A percentile compares a stretch with the other conserved stretches of the same genome.
Evolutionary conservation across 2,888 invertebrate species (phyloP).

Genomic region (Zygothrica quintamaculata): DNA sequence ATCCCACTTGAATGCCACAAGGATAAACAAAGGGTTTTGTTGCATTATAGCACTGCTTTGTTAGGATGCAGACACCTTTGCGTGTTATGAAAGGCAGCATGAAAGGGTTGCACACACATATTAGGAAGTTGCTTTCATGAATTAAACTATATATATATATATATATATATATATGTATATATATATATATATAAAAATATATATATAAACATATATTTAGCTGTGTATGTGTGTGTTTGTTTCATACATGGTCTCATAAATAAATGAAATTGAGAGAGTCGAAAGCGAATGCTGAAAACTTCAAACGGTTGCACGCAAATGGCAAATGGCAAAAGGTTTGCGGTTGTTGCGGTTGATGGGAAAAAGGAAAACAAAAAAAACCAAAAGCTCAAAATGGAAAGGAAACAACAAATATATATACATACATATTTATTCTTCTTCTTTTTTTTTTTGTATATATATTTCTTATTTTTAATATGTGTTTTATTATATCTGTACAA

Average conservation of each 20-base stretch:
- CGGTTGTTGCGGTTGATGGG: background rate
- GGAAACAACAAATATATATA: constrained; percentile 39
- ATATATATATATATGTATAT: too few species aligned
- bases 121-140: too few species aligned
- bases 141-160: too few species aligned
- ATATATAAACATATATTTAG: too few species aligned
- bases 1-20: too few species aligned
- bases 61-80: background rate
- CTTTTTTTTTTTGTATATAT: constrained; percentile 26
- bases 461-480: constrained; percentile 35
- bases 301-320: constrained; percentile 54
- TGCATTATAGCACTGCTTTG: too few species aligned
- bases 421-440: constrained; percentile 28
- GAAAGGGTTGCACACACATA: too few species aligned
- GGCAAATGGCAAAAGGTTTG: constrained; percentile 23
- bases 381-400: constrained; percentile 2
- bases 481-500: constrained; percentile 15
- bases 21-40: too few species aligned
- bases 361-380: background rate
- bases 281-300: constrained; percentile 33
- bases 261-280: constrained; percentile 42
- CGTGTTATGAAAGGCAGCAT: too few species aligned
- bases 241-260: constrained; percentile 48
- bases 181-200: too few species aligned
- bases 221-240: too few species aligned